These are phyloP conservation scores for Polylopha cassiicola DNA, from an alignment of 2,888 invertebrate genomes.

Conservation along the genomic window DNA sequence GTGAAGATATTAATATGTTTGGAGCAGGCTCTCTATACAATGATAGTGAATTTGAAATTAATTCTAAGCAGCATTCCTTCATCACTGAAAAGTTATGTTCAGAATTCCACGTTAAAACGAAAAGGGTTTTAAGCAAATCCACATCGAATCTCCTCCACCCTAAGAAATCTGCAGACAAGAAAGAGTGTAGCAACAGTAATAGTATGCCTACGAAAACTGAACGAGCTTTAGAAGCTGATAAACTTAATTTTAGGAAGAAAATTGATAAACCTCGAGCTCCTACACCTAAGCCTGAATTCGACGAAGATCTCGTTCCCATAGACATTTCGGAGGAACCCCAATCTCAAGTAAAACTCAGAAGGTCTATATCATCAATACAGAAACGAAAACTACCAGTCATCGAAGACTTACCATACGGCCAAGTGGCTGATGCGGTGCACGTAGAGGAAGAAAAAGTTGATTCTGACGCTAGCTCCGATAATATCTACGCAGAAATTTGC, in stretches of 20 bases:
- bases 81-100: constrained; percentile 83
- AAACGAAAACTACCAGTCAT: constrained; percentile 74
- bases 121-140: constrained; percentile 79
- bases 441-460: constrained; percentile 64
- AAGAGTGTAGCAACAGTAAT: constrained; percentile 68
- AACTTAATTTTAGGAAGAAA: constrained; percentile 69
- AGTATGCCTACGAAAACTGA: constrained; percentile 74
- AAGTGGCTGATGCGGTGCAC: constrained; percentile 81
- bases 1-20: constrained; percentile 75
- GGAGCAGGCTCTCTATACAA: constrained; percentile 75
- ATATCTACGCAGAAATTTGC: constrained; percentile 84
- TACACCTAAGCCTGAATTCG: constrained; percentile 65
- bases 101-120: constrained; percentile 84
- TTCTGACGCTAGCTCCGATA: constrained; percentile 73
- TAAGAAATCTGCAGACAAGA: constrained; percentile 73
- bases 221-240: constrained; percentile 52
- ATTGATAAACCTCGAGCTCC: constrained; percentile 71
- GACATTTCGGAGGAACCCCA: constrained; percentile 66
- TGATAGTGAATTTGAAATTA: constrained; percentile 75
- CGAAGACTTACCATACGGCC: constrained; percentile 83
- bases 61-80: constrained; percentile 78
- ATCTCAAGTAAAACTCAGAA: constrained; percentile 67
- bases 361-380: constrained; percentile 74
- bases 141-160: constrained; percentile 79
- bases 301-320: constrained; percentile 54